phyloP scores from a whole-genome alignment of 2,113 vertebrate genomes.

The Butorides virescens region DNA sequence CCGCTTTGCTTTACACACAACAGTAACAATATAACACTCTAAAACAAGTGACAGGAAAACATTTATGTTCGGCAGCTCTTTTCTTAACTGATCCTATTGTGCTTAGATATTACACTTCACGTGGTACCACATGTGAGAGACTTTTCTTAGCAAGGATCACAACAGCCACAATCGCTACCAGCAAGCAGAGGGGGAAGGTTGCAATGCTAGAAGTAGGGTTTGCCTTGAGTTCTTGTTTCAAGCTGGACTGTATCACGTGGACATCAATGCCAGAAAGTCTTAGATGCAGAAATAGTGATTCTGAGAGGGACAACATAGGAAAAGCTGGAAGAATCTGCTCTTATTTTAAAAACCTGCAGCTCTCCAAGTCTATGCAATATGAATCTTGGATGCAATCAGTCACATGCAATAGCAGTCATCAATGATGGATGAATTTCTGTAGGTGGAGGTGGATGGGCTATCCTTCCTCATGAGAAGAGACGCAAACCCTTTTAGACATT shows the following conservation, averaged over 20 bases:
- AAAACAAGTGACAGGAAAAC: neutral
- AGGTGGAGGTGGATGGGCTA: neutral
- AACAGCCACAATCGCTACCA: neutral
- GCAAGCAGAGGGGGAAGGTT: neutral
- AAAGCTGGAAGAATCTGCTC: neutral
- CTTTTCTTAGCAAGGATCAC: neutral
- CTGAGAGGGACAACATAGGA: neutral
- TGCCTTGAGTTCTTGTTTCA: neutral
- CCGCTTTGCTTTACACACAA: neutral
- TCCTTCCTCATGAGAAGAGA: neutral
- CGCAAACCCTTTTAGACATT: neutral
- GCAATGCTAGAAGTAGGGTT: neutral
- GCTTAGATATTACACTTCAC: neutral
- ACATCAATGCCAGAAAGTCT: neutral
- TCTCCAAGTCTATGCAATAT: neutral
- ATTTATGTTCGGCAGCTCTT: neutral
- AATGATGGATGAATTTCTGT: neutral
- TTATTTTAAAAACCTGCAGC: neutral
- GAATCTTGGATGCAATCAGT: neutral
- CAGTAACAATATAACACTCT: neutral
- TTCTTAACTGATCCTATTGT: neutral
- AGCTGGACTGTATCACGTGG: rapidly evolving
- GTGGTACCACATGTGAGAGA: neutral
- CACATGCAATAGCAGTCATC: neutral
- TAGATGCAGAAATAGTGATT: neutral